Evolutionary conservation across 1,140 invertebrate genomes (phyloP), one percentile per base, ranked within the genome.

Genomic region (Pachyrhynchus sulphureomaculatus): DNA sequence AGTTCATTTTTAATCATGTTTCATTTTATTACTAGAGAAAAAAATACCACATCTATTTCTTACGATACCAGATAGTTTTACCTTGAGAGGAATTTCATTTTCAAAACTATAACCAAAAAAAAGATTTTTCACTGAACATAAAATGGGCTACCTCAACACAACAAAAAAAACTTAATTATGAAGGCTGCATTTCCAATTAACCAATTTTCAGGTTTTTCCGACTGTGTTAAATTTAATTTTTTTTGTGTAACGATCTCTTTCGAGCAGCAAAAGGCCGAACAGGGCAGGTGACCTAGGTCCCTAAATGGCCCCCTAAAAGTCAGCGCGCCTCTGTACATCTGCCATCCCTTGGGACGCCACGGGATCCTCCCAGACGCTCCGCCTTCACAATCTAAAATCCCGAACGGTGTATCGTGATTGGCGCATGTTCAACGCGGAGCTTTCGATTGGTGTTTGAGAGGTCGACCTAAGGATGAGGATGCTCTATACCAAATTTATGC

Each of bases 401-500:
- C 44, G 10, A 36, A 17, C 9, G 32, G 41, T 5, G 10, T 8
- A 9, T 32, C 44, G 6, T 17, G 33, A 62, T 62, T 62, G 51
- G 59, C n/a, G 20, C 32, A n/a, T 10, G 26, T 20, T 15, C 4
- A 33, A 24, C 24, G 33, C 2, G 24, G 12, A 21, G 26, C 60
- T 21, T 56, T 32, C 36, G 21, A 62, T 62, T 53, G 60, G 44
- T 26, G 33, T 34, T 51, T 15, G 36, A 51, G 13, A 62, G 49
- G 47, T 61, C 48, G 48, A 53, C 9, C 34, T 29, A 62, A 54
- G 52, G 60, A 48, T 55, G 60, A 62, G 53, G 60, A 62, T 56
- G 53, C 60, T 62, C 60, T 62, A 56, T 10, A 56, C 24, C 42
- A 56, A 62, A 62, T 62, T 62, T 56, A 62, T 62, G 60, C 60